Evolutionary conservation across 2,888 invertebrate genomes (phyloP), one percentile per base, ranked within the genome.

Genomic region (Acleris emargana): DNA sequence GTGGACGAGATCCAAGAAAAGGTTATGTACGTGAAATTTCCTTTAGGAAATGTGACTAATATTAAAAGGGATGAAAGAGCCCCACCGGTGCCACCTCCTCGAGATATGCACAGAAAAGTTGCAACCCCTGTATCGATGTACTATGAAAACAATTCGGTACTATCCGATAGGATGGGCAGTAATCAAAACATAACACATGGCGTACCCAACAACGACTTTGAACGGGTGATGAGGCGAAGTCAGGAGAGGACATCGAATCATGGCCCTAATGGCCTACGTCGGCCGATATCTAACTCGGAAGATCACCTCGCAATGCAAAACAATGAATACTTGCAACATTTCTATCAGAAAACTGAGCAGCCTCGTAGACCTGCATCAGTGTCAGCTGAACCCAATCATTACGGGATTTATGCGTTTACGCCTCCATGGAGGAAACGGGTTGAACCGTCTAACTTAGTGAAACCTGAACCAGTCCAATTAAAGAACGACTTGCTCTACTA

Each of bases 11-110:
- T 81, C 72, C 81, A 86, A 18, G 90, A 92, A 42, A 89, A 82
- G 66, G 84, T 93, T 1, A 86, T 93, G 81, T 89, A 89, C 64
- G 88, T 93, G 20, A 93, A 93, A 76, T 93, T 93, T 81, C 93
- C 93, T 17, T 74, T 93, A 50, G 93, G 93, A 62, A 93, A 91
- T 74, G 87, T 91, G 6, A 85, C 86, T 49, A 87, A 87, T 70
- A 81, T 85, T 45, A 88, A 86, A 72, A 86, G 85, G 72, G 91
- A 93, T 52, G 89, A 89, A 58, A 93, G 91, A 54, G 77, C 94
- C 45, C 96, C 97, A 5, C 97, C 97, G 0, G 95, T 95, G 4
- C 97, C 97, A 32, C 97, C 97, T 0, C 96, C 97, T n/a, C 91
- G 96, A 73, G 96, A 96, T 84, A 96, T 95, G 71, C 93, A 94